Evolutionary conservation across 2,113 vertebrate genomes (phyloP).

Genomic region (Clinocottus analis): DNA sequence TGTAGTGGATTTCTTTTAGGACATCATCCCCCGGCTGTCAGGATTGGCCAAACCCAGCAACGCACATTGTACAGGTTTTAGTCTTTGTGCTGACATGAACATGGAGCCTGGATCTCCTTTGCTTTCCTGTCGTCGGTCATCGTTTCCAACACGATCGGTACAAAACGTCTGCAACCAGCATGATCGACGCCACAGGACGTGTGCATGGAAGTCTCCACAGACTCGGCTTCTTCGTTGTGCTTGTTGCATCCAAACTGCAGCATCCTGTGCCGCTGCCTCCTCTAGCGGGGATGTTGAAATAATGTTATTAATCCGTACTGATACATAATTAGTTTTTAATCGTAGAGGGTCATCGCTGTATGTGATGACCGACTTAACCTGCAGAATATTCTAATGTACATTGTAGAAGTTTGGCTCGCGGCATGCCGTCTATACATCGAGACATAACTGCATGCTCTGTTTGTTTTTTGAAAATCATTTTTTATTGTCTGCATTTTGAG

Average conservation of each 20-base stretch:
- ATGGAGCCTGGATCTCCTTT: conserved; percentile 15
- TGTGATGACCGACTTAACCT: background rate
- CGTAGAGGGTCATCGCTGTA: background rate
- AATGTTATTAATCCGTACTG: background rate
- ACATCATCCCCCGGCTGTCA: no score
- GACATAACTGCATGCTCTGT: conserved; percentile 24
- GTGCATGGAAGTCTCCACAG: no score
- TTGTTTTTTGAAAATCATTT: background rate
- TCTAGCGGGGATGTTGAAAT: no score
- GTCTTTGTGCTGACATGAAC: background rate
- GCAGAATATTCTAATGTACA: conserved; percentile 3
- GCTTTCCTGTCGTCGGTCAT: background rate
- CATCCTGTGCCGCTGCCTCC: no score
- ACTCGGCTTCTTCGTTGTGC: no score
- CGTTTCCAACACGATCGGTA: no score
- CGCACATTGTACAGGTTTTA: background rate
- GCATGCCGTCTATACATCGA: conserved; percentile 26
- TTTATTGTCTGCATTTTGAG: background rate
- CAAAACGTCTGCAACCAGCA: no score
- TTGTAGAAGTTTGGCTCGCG: conserved; percentile 4
- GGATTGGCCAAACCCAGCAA: background rate
- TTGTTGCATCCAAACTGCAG: no score
- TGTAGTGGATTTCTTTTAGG: background rate
- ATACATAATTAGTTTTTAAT: background rate
- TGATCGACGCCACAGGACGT: no score